Conservation (phyloP, 2,888 invertebrate genomes). For the Bibio marci region DNA sequence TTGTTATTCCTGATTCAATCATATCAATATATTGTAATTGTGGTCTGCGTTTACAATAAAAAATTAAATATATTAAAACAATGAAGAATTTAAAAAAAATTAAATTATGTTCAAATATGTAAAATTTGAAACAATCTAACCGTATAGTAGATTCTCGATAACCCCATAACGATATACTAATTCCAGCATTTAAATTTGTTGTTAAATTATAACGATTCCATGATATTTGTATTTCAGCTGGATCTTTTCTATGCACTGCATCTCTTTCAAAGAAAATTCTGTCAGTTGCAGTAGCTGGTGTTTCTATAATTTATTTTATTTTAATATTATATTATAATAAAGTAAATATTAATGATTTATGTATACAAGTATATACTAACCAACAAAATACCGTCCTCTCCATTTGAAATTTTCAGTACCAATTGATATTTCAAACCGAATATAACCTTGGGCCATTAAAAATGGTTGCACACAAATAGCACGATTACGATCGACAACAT, state of each 20-base stretch:
- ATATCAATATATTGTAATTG: conserved; percentile 66
- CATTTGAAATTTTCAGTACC: conserved; percentile 72
- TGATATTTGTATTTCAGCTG: conserved; percentile 55
- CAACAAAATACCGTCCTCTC: conserved; percentile 82
- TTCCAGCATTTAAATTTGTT: conserved; percentile 52
- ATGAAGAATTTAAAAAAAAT: not conserved
- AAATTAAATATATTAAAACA: not conserved
- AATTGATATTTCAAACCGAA: conserved; percentile 70
- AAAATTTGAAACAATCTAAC: conserved; percentile 10
- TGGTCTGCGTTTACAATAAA: conserved; percentile 33
- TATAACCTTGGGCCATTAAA: conserved; percentile 74
- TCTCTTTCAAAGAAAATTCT: conserved; percentile 66
- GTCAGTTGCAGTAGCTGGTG: conserved; percentile 72
- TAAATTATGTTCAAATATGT: not conserved
- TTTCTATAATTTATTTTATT: conserved; percentile 39
- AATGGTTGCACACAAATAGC: conserved; percentile 82
- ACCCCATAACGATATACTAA: conserved; percentile 76
- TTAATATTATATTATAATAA: conserved; percentile 6
- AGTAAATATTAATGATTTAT: conserved; percentile 1
- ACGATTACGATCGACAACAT: conserved; percentile 59
- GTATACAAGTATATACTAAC: conserved; percentile 33
- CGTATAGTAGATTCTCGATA: conserved; percentile 67
- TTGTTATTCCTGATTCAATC: conserved; percentile 45
- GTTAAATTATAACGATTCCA: conserved; percentile 82
- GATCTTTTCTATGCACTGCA: conserved; percentile 52